Evolutionary conservation across 2,888 invertebrate genomes (phyloP), one percentile per base, ranked within the genome.

Genomic region (Ornithoptera priamus): DNA sequence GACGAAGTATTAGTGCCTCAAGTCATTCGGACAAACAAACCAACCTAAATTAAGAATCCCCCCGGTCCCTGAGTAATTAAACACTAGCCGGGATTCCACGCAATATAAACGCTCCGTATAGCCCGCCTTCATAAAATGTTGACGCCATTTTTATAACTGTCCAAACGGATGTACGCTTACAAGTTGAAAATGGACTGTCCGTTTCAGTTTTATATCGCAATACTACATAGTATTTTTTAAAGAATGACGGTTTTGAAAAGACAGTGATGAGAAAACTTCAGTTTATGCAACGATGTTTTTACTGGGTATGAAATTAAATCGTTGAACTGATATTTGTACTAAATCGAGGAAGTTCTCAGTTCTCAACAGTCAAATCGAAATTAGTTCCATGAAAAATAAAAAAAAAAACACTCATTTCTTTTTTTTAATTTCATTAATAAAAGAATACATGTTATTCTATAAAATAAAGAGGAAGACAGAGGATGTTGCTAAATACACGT

Each of bases 81-180:
- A 67, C 70, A 63, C 63, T 70, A 64, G 60, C 70, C 67, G 70
- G 67, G 64, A 70, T 70, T 70, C 64, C 64, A 64, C 46, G 65
- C 39, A 42, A 56, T 64, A 58, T 64, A 70, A 70, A 70, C 64
- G 64, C 61, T 30, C 5, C 61, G 67, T 67, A 67, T 46, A 46
- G 46, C 64, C 60, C 50, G 70, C 64, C 64, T 59, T 67, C 60
- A 67, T 70, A 64, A 70, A 70, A 70, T 67, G 60, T 67, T 64
- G 30, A 60, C 20, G 24, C 67, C 39, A 64, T 64, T 67, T 53
- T 67, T 46, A 60, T 46, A 56, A 63, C 56, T 63, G 66, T 59
- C 50, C 58, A 18, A 20, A 50, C 62, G 22, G 62, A 66, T 30
- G 42, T 62, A 62, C 36, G 20, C 7, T 53, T 53, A 53, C 53